phyloP scores from a whole-genome alignment of 2,888 invertebrate species.

The Deilephila elpenor region DNA sequence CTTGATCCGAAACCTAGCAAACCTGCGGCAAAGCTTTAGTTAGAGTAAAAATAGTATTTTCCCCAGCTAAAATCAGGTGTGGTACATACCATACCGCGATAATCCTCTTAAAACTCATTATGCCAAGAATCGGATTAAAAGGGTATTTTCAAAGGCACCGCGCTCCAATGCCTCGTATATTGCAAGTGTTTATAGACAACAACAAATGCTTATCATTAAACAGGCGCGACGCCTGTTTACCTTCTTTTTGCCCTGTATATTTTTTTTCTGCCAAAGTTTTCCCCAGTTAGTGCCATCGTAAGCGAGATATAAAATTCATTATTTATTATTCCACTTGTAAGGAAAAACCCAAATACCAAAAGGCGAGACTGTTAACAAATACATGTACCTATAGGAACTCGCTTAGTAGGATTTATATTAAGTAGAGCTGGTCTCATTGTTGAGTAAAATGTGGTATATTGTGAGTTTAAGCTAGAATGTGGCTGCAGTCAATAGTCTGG shows the following conservation, averaged over 20 bases:
- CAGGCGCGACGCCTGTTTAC: neutral
- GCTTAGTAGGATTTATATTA: too few species aligned
- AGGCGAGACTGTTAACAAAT: too few species aligned
- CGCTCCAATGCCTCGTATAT: neutral
- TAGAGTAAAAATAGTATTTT: neutral
- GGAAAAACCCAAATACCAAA: too few species aligned
- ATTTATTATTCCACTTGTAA: too few species aligned
- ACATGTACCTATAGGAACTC: too few species aligned
- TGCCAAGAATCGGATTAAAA: constrained; percentile 6
- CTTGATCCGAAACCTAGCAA: too few species aligned
- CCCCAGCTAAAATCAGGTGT: neutral
- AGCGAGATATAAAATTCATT: neutral
- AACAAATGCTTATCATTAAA: neutral
- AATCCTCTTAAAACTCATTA: constrained; percentile 3
- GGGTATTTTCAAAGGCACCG: neutral
- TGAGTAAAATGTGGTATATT: too few species aligned
- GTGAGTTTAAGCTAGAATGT: too few species aligned
- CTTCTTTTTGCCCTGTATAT: too few species aligned
- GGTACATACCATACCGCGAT: neutral
- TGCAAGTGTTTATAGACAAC: neutral
- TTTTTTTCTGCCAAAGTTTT: neutral
- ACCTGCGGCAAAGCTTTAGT: neutral
- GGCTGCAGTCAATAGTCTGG: too few species aligned
- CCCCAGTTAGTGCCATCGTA: neutral
- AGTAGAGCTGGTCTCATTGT: too few species aligned